These are phyloP conservation scores for Simalia tracyae DNA, from an alignment of 2,797 vertebrate genomes.

Conservation along the genomic window DNA sequence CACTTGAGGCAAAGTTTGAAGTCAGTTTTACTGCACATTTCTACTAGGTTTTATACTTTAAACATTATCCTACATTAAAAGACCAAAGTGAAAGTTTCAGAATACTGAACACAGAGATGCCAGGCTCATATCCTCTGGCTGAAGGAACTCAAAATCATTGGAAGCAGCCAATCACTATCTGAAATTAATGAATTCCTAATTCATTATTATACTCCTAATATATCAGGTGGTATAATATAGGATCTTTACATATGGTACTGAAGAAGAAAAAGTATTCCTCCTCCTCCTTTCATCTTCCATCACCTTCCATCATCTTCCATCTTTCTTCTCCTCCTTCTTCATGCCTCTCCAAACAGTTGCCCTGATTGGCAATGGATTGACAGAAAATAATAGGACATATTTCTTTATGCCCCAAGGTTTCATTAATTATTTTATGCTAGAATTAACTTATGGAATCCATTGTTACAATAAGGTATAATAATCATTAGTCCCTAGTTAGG, in stretches of 20 bases:
- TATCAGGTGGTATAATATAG: background rate
- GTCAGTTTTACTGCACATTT: background rate
- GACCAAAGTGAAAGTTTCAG: background rate
- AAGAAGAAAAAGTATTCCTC: background rate
- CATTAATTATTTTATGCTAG: background rate
- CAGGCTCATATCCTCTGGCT: background rate
- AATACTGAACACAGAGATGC: background rate
- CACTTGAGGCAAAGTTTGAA: background rate
- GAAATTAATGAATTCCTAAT: background rate
- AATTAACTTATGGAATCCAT: background rate
- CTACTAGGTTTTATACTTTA: background rate
- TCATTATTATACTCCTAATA: background rate
- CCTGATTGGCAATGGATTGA: background rate
- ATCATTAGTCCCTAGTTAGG: background rate
- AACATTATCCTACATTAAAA: background rate
- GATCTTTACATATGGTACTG: background rate
- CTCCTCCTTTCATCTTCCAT: background rate
- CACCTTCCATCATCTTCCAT: background rate
- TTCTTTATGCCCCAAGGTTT: background rate
- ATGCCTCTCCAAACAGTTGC: background rate
- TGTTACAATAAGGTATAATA: background rate
- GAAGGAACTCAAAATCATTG: background rate
- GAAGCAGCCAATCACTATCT: background rate
- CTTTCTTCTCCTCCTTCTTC: background rate
- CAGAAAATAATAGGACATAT: background rate